phyloP scores from a whole-genome alignment of 2,797 vertebrate species.

The Esox lucius region DNA sequence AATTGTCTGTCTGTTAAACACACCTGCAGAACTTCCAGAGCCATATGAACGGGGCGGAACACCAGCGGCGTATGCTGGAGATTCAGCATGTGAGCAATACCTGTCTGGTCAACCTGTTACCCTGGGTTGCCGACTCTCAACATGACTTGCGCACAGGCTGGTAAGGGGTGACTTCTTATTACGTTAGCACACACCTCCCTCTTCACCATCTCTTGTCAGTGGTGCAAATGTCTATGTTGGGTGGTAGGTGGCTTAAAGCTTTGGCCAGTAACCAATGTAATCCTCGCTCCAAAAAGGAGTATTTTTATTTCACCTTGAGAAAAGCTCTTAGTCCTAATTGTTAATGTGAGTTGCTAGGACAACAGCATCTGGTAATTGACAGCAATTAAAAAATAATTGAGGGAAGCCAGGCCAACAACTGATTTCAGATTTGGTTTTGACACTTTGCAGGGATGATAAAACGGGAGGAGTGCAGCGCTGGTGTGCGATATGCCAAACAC shows the following conservation, averaged over 20 bases:
- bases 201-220: not conserved
- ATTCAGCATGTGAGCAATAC: conserved; percentile 82
- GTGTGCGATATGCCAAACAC: conserved; percentile 89
- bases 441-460: conserved; percentile 71
- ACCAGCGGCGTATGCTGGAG: conserved; percentile 83
- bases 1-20: conserved; percentile 9
- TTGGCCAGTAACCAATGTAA: too few relatives aligned
- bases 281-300: too few relatives aligned
- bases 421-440: conserved; percentile 9
- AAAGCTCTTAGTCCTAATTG: too few relatives aligned
- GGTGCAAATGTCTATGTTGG: not conserved
- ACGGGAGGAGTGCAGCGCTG: conserved; percentile 71
- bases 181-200: not conserved
- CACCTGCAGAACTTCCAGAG: conserved; percentile 83
- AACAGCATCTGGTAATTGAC: too few relatives aligned
- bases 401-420: not conserved
- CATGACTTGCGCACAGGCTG: conserved; percentile 39
- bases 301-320: too few relatives aligned
- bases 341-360: too few relatives aligned
- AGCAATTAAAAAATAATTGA: too few relatives aligned
- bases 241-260: too few relatives aligned
- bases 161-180: conserved; percentile 25
- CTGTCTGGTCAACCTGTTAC: conserved; percentile 79
- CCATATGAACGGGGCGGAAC: conserved; percentile 84
- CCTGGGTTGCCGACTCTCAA: conserved; percentile 38